Base-by-base conservation (phyloP, 2,797 vertebrate species). In the Poecilia wingei region DNA sequence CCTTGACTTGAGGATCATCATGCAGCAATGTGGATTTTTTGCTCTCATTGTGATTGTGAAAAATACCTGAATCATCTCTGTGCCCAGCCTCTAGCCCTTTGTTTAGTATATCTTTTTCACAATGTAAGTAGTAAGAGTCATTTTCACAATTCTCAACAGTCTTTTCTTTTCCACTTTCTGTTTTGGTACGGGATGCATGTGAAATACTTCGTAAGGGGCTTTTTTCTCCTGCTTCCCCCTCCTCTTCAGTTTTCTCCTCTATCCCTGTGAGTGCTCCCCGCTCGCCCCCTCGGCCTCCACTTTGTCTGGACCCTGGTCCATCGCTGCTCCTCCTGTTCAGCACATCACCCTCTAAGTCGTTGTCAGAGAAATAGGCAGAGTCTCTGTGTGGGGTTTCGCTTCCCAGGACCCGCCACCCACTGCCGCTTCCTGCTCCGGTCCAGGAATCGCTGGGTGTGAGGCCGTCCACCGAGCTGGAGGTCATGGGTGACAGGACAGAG, bases 311-410 rank as follows among this genome's bases (percentile, higher is more conserved):
- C 59, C 66, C 16, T 1, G 93, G 78, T 55, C 94, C 94, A 14
- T 96, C 96, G 0, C 94, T 84, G 82, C 86, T 90, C 86, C 94
- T 96, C 86, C 95, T 92, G 83, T 78, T 92, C 45, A 91, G 84
- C 77, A 92, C 94, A 0, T 96, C 96, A 6, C 92, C 90, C 72
- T 97, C 97, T 89, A 91, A 95, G 82, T 97, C 97, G 8, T 95
- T 96, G 78, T 97, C 97, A 6, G 97, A 97, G 89, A 97, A 97
- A 87, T 97, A 97, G 57, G 97, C 97, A 0, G 97, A 97, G 91
- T 97, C 97, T 77, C 97, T 86, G 86, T 97, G 95, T 0, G 96
- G 96, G 1, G 95, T 97, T 88, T 97, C 96, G 66, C 93, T 94
- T 84, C 96, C 96, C 83, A 97, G 86, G 78, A 95, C 95, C 91